Evolutionary conservation across 2,888 invertebrate genomes (phyloP), one percentile per base, ranked within the genome.

Genomic region (Mimas tiliae): DNA sequence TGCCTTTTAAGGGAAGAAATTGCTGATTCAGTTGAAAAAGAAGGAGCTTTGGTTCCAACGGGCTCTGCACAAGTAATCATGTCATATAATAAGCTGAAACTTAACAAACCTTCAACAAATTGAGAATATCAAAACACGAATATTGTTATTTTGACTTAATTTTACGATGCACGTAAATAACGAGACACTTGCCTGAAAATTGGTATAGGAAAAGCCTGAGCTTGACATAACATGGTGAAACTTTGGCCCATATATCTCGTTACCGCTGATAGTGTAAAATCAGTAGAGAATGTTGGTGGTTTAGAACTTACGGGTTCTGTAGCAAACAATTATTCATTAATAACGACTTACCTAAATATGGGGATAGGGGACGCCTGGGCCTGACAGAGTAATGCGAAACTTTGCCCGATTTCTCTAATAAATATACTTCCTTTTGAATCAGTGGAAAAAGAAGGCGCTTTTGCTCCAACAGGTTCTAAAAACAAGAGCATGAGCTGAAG

Each of bases 131-230:
- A 27, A 27, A 27, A 27, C 4, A 27, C 27, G 27, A 27, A 27
- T 27, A 27, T 38, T 2, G 8, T 1, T 16, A 16, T 55, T 12
- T 55, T 34, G 7, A 34, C 12, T n/a, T n/a, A 16, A 27, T 14
- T 58, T 12, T 19, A 11, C 11, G 4, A 67, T 45, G 19, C 58
- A 62, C 45, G 47, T 65, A 64, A 72, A 62, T 34, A 42, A 19
- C 12, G 38, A 58, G 63, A 76, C 72, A 92, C 94, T 94, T 95
- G 96, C 96, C 95, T 96, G 95, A 95, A 96, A 82, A 93, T 89
- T 71, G 96, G 96, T 82, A 95, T 93, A 72, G 96, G 96, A 84
- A 95, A 95, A 76, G 95, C 95, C 89, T 96, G 96, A 63, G 96
- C 96, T 86, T 95, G 95, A 85, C 96, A 96, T 77, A 95, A 94